phyloP scores from a whole-genome alignment of 2,797 vertebrate species.

The Glyptemys insculpta region DNA sequence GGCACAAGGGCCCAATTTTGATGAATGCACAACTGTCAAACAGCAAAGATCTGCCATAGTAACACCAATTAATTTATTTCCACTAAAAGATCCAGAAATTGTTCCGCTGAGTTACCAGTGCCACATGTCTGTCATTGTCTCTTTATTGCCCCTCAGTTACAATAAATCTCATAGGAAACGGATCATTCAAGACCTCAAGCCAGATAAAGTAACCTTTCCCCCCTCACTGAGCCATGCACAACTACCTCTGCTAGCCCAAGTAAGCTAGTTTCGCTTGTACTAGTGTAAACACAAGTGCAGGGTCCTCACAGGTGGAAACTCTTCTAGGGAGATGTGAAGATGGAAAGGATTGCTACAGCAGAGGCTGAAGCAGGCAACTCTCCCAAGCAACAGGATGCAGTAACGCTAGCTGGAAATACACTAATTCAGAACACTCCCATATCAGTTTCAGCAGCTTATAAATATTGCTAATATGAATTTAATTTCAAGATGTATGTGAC shows the following conservation, averaged over 20 bases:
- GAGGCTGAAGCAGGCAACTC: background rate
- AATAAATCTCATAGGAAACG: background rate
- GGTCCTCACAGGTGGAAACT: background rate
- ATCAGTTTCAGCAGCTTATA: background rate
- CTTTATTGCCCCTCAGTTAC: background rate
- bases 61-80: background rate
- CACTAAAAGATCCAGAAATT: background rate
- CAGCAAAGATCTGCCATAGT: background rate
- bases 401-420: background rate
- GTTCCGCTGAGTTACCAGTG: rapidly evolving
- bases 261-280: background rate
- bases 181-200: background rate
- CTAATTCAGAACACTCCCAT: background rate
- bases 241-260: background rate
- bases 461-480: background rate
- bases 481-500: background rate
- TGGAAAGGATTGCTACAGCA: background rate
- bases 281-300: background rate
- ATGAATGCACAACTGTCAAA: background rate
- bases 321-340: background rate
- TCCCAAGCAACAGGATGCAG: background rate
- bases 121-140: background rate
- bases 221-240: background rate
- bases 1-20: background rate
- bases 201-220: background rate